Evolutionary conservation across 2,113 vertebrate genomes (phyloP), one percentile per base, ranked within the genome.

Genomic region (Barbus barbus): DNA sequence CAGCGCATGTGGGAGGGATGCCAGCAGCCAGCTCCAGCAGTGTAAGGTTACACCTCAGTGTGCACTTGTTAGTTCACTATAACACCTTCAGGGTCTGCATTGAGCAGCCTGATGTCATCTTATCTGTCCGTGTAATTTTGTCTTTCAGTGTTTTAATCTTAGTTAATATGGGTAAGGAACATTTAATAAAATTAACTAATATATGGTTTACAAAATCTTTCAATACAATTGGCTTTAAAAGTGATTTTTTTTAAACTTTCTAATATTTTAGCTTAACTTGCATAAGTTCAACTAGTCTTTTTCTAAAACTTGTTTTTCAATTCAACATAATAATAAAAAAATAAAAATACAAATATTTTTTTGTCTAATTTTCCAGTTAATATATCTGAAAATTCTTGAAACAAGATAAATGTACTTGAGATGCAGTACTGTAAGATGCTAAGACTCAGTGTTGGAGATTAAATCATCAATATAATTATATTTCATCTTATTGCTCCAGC

Each of bases 1-100:
- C 24, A 28, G 14, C 3, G 2, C 6, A 24, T 79, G 13, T 38
- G 44, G 77, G 36, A 79, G 24, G 3, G 24, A 7, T 63, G 77
- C 58, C 77, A 79, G 33, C 13, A 61, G n/a, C 24, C 51, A n/a
- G 48, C 16, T 58, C 53, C 76, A 60, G 77, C n/a, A 26, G 77
- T 63, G 58, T 26, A 41, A 63, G 41, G 58, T 61, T 63, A 63
- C 20, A 60, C 22, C 76, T 41, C 33, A 18, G 26, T 24, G 31
- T 58, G 1, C 20, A 60, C 56, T 44, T 79, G 60, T 79, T 63
- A 44, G 56, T 79, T 78, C 18, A 44, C 56, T 60, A 4, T 48
- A 33, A 56, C 48, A 51, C 26, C 48, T 56, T 31, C 9, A 76
- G 16, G 46, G 28, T 60, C 36, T 63, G 53, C n/a, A 41, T 61